Evolutionary conservation across 2,888 invertebrate species (phyloP).

Genomic region (Cremastobaeus sp.): DNA sequence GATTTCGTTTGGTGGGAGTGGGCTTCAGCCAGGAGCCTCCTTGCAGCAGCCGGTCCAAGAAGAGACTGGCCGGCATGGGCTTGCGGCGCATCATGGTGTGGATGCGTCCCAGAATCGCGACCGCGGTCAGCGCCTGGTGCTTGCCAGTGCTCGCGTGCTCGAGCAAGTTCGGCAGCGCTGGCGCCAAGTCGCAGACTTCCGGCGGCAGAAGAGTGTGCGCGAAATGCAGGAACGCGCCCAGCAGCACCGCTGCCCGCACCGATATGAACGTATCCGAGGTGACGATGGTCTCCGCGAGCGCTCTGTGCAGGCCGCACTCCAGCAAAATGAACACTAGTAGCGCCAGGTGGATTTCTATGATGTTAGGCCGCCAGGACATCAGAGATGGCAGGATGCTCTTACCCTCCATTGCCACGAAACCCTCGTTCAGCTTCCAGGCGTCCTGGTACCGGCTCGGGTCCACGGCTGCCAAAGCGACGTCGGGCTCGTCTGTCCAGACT

Average conservation of each 20-base stretch:
- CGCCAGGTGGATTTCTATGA: conserved; percentile 94
- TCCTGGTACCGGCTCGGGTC: conserved; percentile 87
- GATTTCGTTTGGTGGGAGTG: conserved; percentile 68
- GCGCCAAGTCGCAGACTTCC: conserved; percentile 89
- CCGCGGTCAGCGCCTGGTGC: conserved; percentile 89
- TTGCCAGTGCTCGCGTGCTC: conserved; percentile 88
- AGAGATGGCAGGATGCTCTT: conserved; percentile 90
- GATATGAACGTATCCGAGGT: conserved; percentile 93
- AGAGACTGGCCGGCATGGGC: conserved; percentile 89
- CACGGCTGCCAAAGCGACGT: conserved; percentile 91
- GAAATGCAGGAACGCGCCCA: conserved; percentile 92
- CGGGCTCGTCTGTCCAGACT: conserved; percentile 95
- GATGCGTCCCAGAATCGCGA: conserved; percentile 88
- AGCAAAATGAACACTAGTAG: conserved; percentile 92
- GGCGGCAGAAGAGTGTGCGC: conserved; percentile 91
- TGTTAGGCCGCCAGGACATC: conserved; percentile 90
- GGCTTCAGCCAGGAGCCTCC: conserved; percentile 74
- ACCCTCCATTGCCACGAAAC: conserved; percentile 97
- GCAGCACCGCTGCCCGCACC: conserved; percentile 92
- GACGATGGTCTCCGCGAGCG: conserved; percentile 93
- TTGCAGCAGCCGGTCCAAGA: conserved; percentile 87
- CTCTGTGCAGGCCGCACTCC: conserved; percentile 91
- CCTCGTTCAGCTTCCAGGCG: conserved; percentile 93
- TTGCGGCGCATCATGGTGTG: conserved; percentile 89
- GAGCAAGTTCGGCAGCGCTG: conserved; percentile 90